Percentiles rank a stretch among this genome's conserved stretches.
Evolutionary conservation across 2,113 vertebrate species (phyloP).

Genomic region (Pionites leucogaster): DNA sequence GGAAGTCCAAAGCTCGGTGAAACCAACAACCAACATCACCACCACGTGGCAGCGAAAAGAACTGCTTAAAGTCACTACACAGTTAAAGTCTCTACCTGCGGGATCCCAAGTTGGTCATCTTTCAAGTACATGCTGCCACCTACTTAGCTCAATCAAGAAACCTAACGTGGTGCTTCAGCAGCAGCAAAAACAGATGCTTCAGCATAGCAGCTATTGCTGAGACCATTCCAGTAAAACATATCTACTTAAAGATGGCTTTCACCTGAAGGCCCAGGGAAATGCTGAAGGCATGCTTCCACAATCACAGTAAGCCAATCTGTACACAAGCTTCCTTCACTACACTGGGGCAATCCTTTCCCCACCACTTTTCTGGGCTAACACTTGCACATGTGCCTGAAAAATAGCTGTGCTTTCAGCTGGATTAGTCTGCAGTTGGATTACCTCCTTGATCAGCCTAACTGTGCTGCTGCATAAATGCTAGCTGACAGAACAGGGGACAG

Average conservation of each 20-base stretch:
- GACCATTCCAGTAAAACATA: neutral
- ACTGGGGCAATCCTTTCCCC: neutral
- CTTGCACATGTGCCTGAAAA: neutral
- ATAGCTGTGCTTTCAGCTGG: neutral
- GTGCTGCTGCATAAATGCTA: neutral
- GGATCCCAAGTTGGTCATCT: neutral
- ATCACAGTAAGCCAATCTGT: neutral
- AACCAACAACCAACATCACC: conserved; percentile 5
- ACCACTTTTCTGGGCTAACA: neutral
- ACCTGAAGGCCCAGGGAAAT: neutral
- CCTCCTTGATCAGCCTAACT: neutral
- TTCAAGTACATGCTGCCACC: neutral
- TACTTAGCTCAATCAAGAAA: neutral
- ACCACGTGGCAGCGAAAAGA: neutral
- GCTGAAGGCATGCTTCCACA: neutral
- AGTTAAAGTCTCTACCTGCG: accelerated
- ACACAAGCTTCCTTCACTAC: neutral
- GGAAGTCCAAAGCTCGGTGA: neutral
- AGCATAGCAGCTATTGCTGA: neutral
- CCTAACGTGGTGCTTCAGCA: neutral
- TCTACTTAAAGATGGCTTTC: neutral
- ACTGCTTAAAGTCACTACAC: neutral
- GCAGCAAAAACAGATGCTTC: neutral
- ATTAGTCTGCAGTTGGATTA: neutral
- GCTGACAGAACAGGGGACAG: neutral